These are phyloP conservation scores for Musca vetustissima DNA, from an alignment of 1,140 invertebrate species.

Conservation along the genomic window DNA sequence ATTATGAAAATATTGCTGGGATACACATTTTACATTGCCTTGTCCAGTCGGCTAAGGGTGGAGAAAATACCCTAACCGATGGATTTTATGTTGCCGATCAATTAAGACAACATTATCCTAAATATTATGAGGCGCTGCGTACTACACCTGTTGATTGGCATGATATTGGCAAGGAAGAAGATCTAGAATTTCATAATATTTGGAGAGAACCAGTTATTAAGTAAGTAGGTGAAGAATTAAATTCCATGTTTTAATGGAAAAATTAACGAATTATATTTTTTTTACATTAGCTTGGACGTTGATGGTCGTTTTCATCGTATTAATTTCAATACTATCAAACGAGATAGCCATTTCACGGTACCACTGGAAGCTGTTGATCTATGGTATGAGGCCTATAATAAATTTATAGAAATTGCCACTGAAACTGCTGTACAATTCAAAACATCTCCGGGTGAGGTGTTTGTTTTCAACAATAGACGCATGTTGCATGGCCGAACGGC, in stretches of 20 bases:
- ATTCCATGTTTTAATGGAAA: background rate
- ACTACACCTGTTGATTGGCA: constrained; percentile 67
- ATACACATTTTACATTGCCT: constrained; percentile 69
- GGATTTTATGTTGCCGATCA: constrained; percentile 62
- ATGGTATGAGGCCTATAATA: constrained; percentile 65
- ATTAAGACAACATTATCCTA: constrained; percentile 59
- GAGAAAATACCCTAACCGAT: constrained; percentile 65
- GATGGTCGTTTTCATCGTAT: constrained; percentile 61
- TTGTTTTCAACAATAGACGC: constrained; percentile 70
- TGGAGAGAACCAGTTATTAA: constrained; percentile 64
- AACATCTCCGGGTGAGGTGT: constrained; percentile 64
- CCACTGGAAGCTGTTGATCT: constrained; percentile 60
- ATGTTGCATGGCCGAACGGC: constrained; percentile 66
- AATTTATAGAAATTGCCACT: constrained; percentile 58
- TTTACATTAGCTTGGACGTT: constrained; percentile 54
- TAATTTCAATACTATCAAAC: constrained; percentile 68
- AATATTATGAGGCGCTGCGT: constrained; percentile 62
- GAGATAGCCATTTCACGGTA: constrained; percentile 64
- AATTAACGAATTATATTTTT: background rate
- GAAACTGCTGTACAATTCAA: constrained; percentile 64
- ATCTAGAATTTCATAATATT: constrained; percentile 63
- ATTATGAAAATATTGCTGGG: constrained; percentile 72
- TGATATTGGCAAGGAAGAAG: constrained; percentile 64
- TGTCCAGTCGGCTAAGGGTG: constrained; percentile 64
- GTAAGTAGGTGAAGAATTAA: constrained; percentile 36